Conservation (phyloP, 2,797 vertebrate genomes). For the Notolabrus celidotus region DNA sequence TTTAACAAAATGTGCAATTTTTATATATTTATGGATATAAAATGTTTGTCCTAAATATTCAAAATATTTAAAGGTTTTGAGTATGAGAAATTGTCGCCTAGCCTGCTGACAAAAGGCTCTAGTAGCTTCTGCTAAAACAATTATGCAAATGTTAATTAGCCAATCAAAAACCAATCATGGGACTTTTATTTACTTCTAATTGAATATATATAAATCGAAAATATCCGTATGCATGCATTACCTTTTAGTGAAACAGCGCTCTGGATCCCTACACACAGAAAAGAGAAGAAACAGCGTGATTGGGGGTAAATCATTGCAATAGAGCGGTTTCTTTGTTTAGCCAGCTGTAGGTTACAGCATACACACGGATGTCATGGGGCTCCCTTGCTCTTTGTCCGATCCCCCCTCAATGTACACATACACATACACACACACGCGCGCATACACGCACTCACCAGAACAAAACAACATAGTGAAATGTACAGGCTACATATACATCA, state of each 20-base stretch:
- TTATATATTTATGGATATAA: background rate
- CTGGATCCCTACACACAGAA: slow-evolving; percentile 52
- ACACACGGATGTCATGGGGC: slow-evolving; percentile 83
- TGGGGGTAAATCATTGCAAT: slow-evolving; percentile 66
- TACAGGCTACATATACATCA: background rate
- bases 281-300: slow-evolving; percentile 52
- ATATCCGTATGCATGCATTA: slow-evolving; percentile 41
- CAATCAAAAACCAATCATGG: slow-evolving; percentile 79
- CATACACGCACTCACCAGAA: slow-evolving; percentile 13
- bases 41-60: slow-evolving; percentile 1
- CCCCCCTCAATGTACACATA: slow-evolving; percentile 75
- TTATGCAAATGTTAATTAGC: slow-evolving; percentile 83
- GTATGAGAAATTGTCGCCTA: slow-evolving; percentile 41
- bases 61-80: slow-evolving; percentile 24
- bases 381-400: slow-evolving; percentile 85
- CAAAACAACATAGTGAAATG: slow-evolving; percentile 49
- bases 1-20: background rate
- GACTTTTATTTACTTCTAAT: slow-evolving; percentile 22
- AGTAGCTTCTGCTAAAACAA: slow-evolving; percentile 73
- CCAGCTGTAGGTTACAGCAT: slow-evolving; percentile 83
- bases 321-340: slow-evolving; percentile 86
- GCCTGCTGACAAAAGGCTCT: slow-evolving; percentile 74
- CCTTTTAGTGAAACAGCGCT: slow-evolving; percentile 56
- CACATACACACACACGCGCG: slow-evolving; percentile 17
- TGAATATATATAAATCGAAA: slow-evolving; percentile 47